Conservation (phyloP, 1,140 invertebrate genomes). For the Zeugodacus cucurbitae region DNA sequence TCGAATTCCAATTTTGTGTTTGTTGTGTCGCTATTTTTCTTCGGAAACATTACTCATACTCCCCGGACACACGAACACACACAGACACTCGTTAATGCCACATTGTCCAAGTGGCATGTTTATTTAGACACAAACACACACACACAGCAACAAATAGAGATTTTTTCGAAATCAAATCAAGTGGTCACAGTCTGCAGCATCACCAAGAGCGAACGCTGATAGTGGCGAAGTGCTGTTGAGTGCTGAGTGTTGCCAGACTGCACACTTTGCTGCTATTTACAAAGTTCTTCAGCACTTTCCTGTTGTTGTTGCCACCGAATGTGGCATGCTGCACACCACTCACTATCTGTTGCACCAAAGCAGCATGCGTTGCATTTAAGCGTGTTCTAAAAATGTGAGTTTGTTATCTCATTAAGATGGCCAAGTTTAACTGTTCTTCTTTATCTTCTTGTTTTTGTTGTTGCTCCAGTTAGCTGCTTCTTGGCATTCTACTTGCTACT, state of each 20-base stretch:
- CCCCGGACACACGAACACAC: background rate
- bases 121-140: background rate
- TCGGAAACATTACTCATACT: slow-evolving; percentile 25
- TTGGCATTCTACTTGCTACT: background rate
- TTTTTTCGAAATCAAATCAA: slow-evolving; percentile 37
- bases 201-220: background rate
- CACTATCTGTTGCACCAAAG: background rate
- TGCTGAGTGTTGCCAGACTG: background rate
- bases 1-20: background rate
- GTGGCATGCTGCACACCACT: background rate
- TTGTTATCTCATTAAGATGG: background rate
- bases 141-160: too few relatives aligned
- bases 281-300: background rate
- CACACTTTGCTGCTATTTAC: slow-evolving; percentile 36
- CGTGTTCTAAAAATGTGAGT: background rate
- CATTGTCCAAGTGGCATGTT: slow-evolving; percentile 32
- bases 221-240: background rate
- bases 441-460: background rate
- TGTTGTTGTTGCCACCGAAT: background rate
- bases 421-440: slow-evolving; percentile 20
- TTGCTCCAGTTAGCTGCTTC: background rate
- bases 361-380: too few relatives aligned
- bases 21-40: slow-evolving; percentile 19
- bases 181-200: slow-evolving; percentile 34
- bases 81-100: slow-evolving; percentile 6